Conservation (phyloP, 2,797 vertebrate species). For the Chelidonichthys spinosus region DNA sequence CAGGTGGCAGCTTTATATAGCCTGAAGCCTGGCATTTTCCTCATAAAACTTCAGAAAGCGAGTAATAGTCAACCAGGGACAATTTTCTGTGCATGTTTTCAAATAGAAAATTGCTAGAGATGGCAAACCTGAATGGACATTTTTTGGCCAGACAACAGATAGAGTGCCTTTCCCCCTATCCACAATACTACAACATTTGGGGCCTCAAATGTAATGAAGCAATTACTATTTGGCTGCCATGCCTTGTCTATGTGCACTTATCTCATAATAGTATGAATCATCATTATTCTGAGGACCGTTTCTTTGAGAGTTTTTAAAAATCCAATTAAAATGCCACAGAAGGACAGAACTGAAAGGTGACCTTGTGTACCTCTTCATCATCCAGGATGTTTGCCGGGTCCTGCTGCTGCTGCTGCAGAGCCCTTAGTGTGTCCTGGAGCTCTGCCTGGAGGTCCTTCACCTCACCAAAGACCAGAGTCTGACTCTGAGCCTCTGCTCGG, state of each 20-base stretch:
- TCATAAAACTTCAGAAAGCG: slow-evolving; percentile 31
- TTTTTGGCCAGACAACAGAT: neutral
- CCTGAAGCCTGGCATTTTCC: slow-evolving; percentile 6
- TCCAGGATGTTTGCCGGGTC: slow-evolving; percentile 80
- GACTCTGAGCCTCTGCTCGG: slow-evolving; percentile 48
- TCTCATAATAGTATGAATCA: slow-evolving; percentile 3
- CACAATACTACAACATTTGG: neutral
- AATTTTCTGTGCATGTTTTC: slow-evolving; percentile 16
- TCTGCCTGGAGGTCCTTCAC: slow-evolving; percentile 84
- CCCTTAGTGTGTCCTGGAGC: slow-evolving; percentile 83
- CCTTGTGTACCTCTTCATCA: slow-evolving; percentile 88
- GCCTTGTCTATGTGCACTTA: neutral
- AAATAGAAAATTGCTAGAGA: slow-evolving; percentile 16
- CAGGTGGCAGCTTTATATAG: slow-evolving; percentile 38
- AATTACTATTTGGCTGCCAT: neutral
- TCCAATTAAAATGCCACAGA: neutral
- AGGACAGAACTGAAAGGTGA: neutral
- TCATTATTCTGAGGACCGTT: neutral
- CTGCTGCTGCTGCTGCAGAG: slow-evolving; percentile 84
- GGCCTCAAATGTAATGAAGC: neutral
- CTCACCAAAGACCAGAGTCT: slow-evolving; percentile 44
- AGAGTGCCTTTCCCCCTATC: neutral
- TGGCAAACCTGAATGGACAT: neutral
- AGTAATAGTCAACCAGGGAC: slow-evolving; percentile 13
- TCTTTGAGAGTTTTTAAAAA: slow-evolving; percentile 4